phyloP scores from a whole-genome alignment of 2,797 vertebrate species.

The Prionace glauca region DNA sequence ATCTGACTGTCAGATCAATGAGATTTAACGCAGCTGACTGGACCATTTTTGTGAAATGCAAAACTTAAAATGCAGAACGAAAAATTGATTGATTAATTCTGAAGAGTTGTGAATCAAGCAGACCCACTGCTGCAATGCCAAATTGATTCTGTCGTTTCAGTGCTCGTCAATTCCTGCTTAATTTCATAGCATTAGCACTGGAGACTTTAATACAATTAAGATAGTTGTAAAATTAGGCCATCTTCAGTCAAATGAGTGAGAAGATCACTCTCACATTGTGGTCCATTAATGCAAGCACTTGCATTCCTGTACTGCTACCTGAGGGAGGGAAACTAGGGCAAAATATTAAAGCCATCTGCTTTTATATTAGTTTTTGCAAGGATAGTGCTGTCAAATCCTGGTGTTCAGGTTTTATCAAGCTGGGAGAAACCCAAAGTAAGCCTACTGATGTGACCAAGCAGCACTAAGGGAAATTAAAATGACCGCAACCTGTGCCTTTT shows the following conservation, averaged over 20 bases:
- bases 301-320: not conserved
- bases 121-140: not conserved
- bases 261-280: not conserved
- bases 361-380: not conserved
- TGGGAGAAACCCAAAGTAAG: not conserved
- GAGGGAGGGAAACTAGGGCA: not conserved
- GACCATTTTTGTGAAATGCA: not conserved
- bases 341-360: not conserved
- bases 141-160: slow-evolving; percentile 27
- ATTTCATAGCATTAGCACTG: not conserved
- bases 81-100: slow-evolving; percentile 35
- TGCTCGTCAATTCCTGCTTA: slow-evolving; percentile 24
- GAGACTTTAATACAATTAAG: slow-evolving; percentile 29
- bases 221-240: not conserved
- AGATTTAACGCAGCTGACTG: slow-evolving; percentile 31
- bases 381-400: no score
- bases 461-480: not conserved
- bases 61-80: slow-evolving; percentile 22
- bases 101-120: slow-evolving; percentile 30
- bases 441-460: not conserved
- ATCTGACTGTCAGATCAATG: slow-evolving; percentile 27
- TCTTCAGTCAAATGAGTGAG: not conserved
- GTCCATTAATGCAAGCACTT: not conserved
- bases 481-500: not conserved
- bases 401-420: not conserved